Evolutionary conservation across 92 coral and sea anemone species (phyloP), one percentile per base, ranked within the genome.

Genomic region (Paragorgia papillata): DNA sequence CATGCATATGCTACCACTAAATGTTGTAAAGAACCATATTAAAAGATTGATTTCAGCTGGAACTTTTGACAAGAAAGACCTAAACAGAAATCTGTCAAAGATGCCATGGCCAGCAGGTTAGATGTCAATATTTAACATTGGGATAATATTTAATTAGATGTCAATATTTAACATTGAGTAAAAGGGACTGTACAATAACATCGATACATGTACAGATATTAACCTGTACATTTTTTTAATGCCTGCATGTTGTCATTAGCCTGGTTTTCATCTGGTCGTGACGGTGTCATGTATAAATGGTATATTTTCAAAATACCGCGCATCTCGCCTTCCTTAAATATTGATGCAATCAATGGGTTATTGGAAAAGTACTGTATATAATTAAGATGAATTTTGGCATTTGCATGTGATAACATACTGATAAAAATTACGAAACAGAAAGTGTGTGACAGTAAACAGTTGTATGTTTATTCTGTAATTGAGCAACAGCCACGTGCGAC

Each of bases 1-100:
- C 21, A 87, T 87, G 85, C 90, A 82, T 50, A 70, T 73, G 46
- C 35, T 87, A 41, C 87, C 90, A 54, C 87, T 87, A 34, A 80
- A 85, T 81, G 57, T 85, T 73, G 85, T 54, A 7, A 32, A 58
- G 60, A 30, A 39, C 19, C 76, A 83, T n/a, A n/a, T n/a, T n/a
- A n/a, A n/a, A n/a, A n/a, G n/a, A n/a, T n/a, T n/a, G n/a, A n/a
- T n/a, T n/a, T n/a, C n/a, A n/a, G n/a, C n/a, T n/a, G n/a, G n/a
- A n/a, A n/a, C n/a, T n/a, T n/a, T n/a, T n/a, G n/a, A n/a, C n/a
- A n/a, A n/a, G n/a, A n/a, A n/a, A 35, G 61, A 34, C 7, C 71
- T 83, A 0, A 15, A 77, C 49, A 40, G 56, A 12, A 84, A 84
- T 10, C 55, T 85, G 48, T 5, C 67, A 31, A 79, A 56, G 57